Evolutionary conservation across 92 coral and sea anemone species (phyloP).

Genomic region (Actinostola sp.): DNA sequence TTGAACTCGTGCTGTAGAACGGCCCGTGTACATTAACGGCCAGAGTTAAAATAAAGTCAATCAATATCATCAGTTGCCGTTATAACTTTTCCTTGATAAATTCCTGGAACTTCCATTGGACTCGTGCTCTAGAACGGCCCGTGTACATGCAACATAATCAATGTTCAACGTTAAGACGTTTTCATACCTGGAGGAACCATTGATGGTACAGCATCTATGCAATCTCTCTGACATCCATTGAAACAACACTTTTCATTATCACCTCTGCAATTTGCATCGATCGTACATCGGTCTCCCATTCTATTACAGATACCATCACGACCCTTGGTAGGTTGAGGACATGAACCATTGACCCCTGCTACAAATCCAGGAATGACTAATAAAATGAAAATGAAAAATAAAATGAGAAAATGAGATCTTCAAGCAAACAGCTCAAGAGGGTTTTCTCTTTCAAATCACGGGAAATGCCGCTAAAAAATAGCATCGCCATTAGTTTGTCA

Average conservation of each 20-base stretch:
- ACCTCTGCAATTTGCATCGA: conserved; percentile 62
- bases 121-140: no score
- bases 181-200: conserved; percentile 19
- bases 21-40: no score
- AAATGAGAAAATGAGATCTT: neutral
- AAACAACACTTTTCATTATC: conserved; percentile 66
- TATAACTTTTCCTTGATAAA: no score
- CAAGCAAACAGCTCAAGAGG: no score
- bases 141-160: no score
- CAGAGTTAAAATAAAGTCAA: no score
- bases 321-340: conserved; percentile 79
- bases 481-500: no score
- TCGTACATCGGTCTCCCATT: conserved; percentile 63
- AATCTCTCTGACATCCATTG: conserved; percentile 77
- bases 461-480: no score
- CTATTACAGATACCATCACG: conserved; percentile 71
- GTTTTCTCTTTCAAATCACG: no score
- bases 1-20: no score
- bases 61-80: no score
- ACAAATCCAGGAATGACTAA: neutral
- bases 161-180: neutral
- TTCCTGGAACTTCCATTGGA: no score
- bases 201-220: conserved; percentile 51
- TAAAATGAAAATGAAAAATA: neutral
- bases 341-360: conserved; percentile 41